Percentiles rank a stretch among this genome's conserved stretches.
These are phyloP conservation scores for Sciurus niger DNA, from an alignment of 2,113 vertebrate genomes.

Conservation along the genomic window DNA sequence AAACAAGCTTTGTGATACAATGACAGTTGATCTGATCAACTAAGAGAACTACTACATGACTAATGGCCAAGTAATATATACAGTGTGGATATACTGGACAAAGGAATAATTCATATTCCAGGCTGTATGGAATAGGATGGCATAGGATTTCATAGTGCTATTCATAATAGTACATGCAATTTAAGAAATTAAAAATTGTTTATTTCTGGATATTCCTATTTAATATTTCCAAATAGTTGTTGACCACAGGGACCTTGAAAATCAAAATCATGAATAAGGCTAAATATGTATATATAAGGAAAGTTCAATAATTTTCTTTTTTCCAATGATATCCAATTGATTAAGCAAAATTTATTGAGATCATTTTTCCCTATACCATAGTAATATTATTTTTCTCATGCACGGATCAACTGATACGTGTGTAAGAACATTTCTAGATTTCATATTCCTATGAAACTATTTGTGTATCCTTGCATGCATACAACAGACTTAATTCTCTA, in stretches of 20 bases:
- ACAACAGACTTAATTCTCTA: background rate
- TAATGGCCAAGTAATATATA: background rate
- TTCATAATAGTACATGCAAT: background rate
- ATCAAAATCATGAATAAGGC: background rate
- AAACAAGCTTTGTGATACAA: background rate
- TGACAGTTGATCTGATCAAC: background rate
- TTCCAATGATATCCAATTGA: background rate
- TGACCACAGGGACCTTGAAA: background rate
- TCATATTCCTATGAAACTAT: background rate
- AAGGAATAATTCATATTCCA: background rate
- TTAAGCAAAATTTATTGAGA: background rate
- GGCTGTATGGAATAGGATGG: background rate
- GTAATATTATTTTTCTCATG: background rate
- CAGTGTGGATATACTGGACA: background rate
- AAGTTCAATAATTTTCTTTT: background rate
- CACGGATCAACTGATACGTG: background rate
- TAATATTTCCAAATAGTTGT: background rate
- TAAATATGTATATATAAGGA: background rate
- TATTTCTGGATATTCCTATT: background rate
- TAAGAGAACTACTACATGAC: background rate
- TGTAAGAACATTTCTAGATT: background rate
- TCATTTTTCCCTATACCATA: background rate
- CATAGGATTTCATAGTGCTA: background rate
- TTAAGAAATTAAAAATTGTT: background rate
- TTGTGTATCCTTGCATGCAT: background rate